Base-by-base conservation (phyloP, 2,113 vertebrate species). In the Platichthys flesus region DNA sequence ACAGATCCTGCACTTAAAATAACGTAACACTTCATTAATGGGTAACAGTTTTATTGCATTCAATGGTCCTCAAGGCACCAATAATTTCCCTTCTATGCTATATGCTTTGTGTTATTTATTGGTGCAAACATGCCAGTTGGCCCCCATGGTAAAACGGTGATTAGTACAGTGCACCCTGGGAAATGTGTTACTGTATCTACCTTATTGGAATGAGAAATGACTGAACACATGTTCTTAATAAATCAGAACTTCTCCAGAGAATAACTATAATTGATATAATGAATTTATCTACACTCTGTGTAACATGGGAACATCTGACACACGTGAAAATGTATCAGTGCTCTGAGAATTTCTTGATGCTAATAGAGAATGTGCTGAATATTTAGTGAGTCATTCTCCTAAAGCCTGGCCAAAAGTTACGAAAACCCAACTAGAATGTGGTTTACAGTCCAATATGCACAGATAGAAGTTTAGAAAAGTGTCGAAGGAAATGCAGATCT, bases 31-130 rank as follows among this genome's bases (percentile, higher is more conserved):
- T 81, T 75, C 0, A 74, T 80, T 67, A 78, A 51, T 26, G 45
- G n/a, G 64, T 83, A 85, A 83, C 28, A 42, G 56, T 57, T 82
- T 86, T 18, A 83, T 82, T 82, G 81, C 54, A 62, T 66, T 67
- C 57, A 61, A 15, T 40, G 56, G 73, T 64, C 74, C 78, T 66
- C 72, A 12, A 67, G 74, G 68, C 71, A 71, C 42, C 62, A 72
- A 86, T 78, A 73, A 81, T 65, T 20, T 74, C 28, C 60, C 70
- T 81, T 76, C 78, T 70, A 76, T 54, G 47, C 71, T 67, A 57
- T 61, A 79, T 81, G 64, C 71, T 81, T n/a, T 40, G 57, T 42
- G 58, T 85, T 67, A 90, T 84, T 86, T 83, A 90, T 80, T 79
- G 78, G 52, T 52, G 45, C 37, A 81, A 71, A 79, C 66, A 81